Base-by-base conservation (phyloP, 1,140 invertebrate species). In the Physella acuta region DNA sequence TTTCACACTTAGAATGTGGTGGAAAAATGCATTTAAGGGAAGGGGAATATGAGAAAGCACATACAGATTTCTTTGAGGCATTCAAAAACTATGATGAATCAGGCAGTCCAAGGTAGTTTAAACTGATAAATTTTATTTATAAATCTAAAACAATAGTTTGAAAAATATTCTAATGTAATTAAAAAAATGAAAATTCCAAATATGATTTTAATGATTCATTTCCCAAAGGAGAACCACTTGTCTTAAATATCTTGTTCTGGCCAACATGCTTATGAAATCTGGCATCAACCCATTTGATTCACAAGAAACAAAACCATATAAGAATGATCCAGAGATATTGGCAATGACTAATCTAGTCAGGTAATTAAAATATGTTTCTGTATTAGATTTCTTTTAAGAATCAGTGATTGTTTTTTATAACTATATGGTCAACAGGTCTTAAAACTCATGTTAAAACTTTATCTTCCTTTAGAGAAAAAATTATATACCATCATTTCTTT, bases 31-130 rank as follows among this genome's bases (percentile, higher is more conserved):
- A 99, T 87, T 86, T 99, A 44, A 89, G 97, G 58, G 97, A 99
- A 88, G 95, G 94, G 24, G 95, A 98, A 87, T 99, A 98, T 86
- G 96, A 98, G 83, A 95, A 97, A 85, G 97, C 97, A 5, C 96
- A 99, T 83, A 99, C 95, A 2, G 97, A 99, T 82, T 99, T 99
- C 85, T 99, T 99, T 87, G 97, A 99, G 87, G 98, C 98, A 2
- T 99, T 99, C 84, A 99, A 99, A 88, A 99, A 99, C 86, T 99
- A 99, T 83, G 98, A 99, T 88, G 97, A 99, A 86, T 98, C 95
- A 49, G 97, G 97, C n/a, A 97, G 94, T 77, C 95, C 95, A 49
- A 88, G 97, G 84, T 84, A 77, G 24, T 58, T 16, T 36, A 44
- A 33, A 36, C 2, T 58, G 56, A 11, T 26, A 56, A 59, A 20